These are phyloP conservation scores for Holothuria leucospilota DNA, from an alignment of 53 echinoderm and acorn worm genomes.

Conservation along the genomic window DNA sequence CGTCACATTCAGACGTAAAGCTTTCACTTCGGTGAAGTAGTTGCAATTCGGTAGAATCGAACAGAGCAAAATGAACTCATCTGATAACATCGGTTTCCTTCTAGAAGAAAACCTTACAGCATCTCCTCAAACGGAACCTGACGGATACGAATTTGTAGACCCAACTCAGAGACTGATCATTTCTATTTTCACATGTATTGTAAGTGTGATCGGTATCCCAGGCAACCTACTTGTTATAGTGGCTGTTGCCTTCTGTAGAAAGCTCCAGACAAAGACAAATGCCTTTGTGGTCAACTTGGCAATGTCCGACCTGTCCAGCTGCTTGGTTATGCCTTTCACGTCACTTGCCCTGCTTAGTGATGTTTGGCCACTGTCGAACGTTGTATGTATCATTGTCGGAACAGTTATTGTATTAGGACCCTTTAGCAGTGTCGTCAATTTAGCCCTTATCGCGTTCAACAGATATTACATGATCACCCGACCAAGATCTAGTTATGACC, in stretches of 20 bases:
- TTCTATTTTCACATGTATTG: constrained; percentile 31
- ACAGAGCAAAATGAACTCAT: too few species aligned
- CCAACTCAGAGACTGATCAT: constrained; percentile 50
- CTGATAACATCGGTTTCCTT: too few species aligned
- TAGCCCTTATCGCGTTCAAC: constrained; percentile 69
- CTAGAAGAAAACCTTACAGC: too few species aligned
- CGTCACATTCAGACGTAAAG: too few species aligned
- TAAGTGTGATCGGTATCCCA: constrained; percentile 55
- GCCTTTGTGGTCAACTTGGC: constrained; percentile 78
- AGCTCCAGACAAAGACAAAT: constrained; percentile 72
- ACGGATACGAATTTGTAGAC: neutral
- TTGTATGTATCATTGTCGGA: constrained; percentile 57
- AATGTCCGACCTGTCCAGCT: constrained; percentile 62
- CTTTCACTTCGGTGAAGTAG: too few species aligned
- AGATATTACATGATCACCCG: constrained; percentile 61
- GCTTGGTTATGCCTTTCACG: constrained; percentile 53
- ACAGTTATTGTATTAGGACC: constrained; percentile 47
- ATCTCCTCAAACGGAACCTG: neutral
- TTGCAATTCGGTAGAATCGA: too few species aligned
- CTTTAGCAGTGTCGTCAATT: constrained; percentile 60
- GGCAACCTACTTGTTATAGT: constrained; percentile 71
- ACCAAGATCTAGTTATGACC: constrained; percentile 43
- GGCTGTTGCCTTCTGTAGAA: constrained; percentile 58
- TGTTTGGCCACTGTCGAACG: constrained; percentile 58
- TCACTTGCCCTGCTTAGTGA: constrained; percentile 57